Evolutionary conservation across 2,797 vertebrate genomes (phyloP), one percentile per base, ranked within the genome.

Genomic region (Enteromius paludinosus): DNA sequence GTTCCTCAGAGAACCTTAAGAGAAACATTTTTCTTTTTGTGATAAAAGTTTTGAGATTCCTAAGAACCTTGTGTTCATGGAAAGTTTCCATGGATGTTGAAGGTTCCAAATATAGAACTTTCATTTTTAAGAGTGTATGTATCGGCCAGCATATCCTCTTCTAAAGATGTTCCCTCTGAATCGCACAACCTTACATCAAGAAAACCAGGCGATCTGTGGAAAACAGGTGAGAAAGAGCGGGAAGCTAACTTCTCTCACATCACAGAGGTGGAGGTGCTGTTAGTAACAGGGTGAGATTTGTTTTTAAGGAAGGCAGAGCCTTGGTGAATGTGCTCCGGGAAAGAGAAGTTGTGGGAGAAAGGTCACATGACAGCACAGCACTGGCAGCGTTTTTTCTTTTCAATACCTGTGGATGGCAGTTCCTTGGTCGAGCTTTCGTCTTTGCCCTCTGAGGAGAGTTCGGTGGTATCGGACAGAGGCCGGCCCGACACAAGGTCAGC

Each of bases 311-410:
- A 85, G 90, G 93, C 91, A 94, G 93, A 91, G 85, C 75, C 79
- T 84, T 87, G 93, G 90, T 93, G 91, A 90, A 92, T 83, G 91
- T 93, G 92, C 89, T 96, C 95, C 95, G 94, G 87, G 56, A 90
- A 91, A 88, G 86, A 92, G 61, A 83, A 75, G 78, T 84, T 81
- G 70, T 23, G 54, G 88, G 88, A 87, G 88, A 83, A 87, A 91
- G 92, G 93, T 99, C 97, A 99, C 98, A 99, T 99, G 94, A 99
- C 94, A 96, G 96, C 93, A 96, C 98, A 99, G 97, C 98, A 99
- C 87, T 97, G 94, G 96, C 98, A 99, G 93, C 96, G 96, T 94
- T 96, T 97, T 97, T 97, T 98, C 97, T 96, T 95, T 93, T 96
- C 92, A 90, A 90, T 95, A 96, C 95, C 94, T 96, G 94, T 91